A percentile compares a stretch with the other conserved stretches of the same genome.
Evolutionary conservation across 64 coral and sea anemone species (phyloP).

Genomic region (Montipora efflorescens): DNA sequence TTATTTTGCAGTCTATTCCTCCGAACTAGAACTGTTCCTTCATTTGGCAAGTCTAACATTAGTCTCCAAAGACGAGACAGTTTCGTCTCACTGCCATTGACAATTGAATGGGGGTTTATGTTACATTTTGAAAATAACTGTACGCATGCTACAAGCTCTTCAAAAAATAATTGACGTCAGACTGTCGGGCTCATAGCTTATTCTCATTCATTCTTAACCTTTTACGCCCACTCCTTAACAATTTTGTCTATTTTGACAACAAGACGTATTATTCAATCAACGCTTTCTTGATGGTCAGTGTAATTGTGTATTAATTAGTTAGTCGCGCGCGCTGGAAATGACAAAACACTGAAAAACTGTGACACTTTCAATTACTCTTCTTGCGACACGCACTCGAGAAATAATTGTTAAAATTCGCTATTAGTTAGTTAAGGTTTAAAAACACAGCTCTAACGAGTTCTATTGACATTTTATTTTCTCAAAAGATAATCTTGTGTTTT

Average conservation of each 20-base stretch:
- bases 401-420: not conserved
- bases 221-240: slow-evolving; percentile 20
- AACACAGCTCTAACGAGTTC: not conserved
- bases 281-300: not conserved
- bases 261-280: slow-evolving; percentile 8
- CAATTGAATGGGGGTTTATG: not conserved
- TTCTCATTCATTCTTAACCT: slow-evolving; percentile 27
- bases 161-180: slow-evolving; percentile 14
- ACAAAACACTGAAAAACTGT: not conserved
- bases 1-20: too few species aligned
- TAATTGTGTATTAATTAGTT: slow-evolving; percentile 36
- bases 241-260: slow-evolving; percentile 36
- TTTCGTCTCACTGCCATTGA: not conserved
- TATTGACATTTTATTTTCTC: not conserved
- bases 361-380: too few species aligned
- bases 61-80: not conserved
- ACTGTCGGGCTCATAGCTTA: not conserved
- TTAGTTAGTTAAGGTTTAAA: not conserved
- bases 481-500: not conserved
- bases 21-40: not conserved
- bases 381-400: too few species aligned
- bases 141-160: not conserved
- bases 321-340: not conserved
- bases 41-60: not conserved
- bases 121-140: not conserved